Evolutionary conservation across 1,140 invertebrate species (phyloP), one percentile per base, ranked within the genome.

Genomic region (Acromyrmex heyeri): DNA sequence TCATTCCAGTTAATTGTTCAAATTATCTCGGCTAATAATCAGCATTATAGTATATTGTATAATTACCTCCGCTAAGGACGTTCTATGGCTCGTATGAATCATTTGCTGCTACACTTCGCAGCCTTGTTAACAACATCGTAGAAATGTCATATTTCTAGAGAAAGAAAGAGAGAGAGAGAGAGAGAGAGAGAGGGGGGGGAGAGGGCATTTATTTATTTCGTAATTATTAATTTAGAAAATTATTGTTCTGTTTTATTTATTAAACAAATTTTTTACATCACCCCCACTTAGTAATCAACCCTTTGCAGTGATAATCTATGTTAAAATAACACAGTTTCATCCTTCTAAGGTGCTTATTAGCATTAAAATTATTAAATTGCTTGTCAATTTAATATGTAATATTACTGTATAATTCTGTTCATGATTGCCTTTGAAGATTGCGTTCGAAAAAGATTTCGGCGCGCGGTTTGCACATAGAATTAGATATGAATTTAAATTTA

Each of bases 21-120:
- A 59, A 57, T 72, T 59, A 59, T 27, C 24, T 18, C 53, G 53
- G 50, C 27, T 67, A 69, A 18, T 81, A 44, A 81, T 73, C 55
- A 59, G 18, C 34, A 14, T n/a, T 10, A 50, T 18, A 16, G 48
- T 55, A 3, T 55, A 3, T 27, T 59, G 53, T 48, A 48, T 14
- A 73, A 72, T 59, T 73, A 73, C 7, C 24, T 55, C 24, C 24
- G 16, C 3, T 30, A 30, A 55, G 34, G 6, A 38, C 14, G 38
- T 81, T 57, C 10, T 30, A 62, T 27, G 14, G 64, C 10, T 69
- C 5, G 27, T 30, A 62, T 27, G n/a, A 48, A 16, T 69, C 8
- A 48, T 81, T 79, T 67, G 18, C 6, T 14, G 48, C 5, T 53
- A 21, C 34, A 21, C 5, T 67, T 65, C 2, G 8, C 6, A 21